Evolutionary conservation across 2,888 invertebrate genomes (phyloP).

Genomic region (Hypselothyrea guttata): DNA sequence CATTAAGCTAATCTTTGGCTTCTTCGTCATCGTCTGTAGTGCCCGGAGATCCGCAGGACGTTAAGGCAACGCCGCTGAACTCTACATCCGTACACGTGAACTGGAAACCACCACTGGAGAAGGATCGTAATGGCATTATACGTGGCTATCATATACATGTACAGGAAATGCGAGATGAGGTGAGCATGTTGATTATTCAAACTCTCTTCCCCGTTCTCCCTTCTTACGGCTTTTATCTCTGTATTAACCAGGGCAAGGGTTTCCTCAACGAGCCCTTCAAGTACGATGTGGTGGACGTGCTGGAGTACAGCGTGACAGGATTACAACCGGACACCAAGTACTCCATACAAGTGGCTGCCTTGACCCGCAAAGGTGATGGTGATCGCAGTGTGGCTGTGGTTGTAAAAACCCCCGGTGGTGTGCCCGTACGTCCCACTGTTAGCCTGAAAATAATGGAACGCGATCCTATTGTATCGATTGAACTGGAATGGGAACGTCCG

Average conservation of each 20-base stretch:
- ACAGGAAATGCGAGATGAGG: slow-evolving; percentile 94
- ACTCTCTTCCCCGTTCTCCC: neutral
- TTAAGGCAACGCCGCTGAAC: slow-evolving; percentile 93
- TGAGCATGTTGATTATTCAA: slow-evolving; percentile 73
- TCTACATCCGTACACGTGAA: slow-evolving; percentile 97
- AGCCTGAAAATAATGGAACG: slow-evolving; percentile 92
- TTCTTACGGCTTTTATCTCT: neutral
- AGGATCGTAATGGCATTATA: slow-evolving; percentile 97
- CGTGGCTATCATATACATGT: slow-evolving; percentile 98
- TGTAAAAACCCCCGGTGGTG: slow-evolving; percentile 96
- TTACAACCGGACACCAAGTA: slow-evolving; percentile 98
- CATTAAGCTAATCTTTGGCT: slow-evolving; percentile 42
- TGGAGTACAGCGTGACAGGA: slow-evolving; percentile 92
- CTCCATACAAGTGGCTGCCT: slow-evolving; percentile 95
- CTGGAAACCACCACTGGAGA: slow-evolving; percentile 96
- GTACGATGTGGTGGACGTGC: slow-evolving; percentile 91
- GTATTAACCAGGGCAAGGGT: slow-evolving; percentile 83
- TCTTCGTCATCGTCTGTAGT: slow-evolving; percentile 85
- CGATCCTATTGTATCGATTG: slow-evolving; percentile 93
- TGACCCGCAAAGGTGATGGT: slow-evolving; percentile 98
- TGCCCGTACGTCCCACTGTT: slow-evolving; percentile 92
- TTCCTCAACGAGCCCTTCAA: slow-evolving; percentile 93
- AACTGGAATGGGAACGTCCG: slow-evolving; percentile 96
- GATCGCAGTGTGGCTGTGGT: slow-evolving; percentile 93
- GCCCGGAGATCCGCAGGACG: slow-evolving; percentile 97